phyloP scores from a whole-genome alignment of 2,797 vertebrate species.

The Neostethus bicornis region DNA sequence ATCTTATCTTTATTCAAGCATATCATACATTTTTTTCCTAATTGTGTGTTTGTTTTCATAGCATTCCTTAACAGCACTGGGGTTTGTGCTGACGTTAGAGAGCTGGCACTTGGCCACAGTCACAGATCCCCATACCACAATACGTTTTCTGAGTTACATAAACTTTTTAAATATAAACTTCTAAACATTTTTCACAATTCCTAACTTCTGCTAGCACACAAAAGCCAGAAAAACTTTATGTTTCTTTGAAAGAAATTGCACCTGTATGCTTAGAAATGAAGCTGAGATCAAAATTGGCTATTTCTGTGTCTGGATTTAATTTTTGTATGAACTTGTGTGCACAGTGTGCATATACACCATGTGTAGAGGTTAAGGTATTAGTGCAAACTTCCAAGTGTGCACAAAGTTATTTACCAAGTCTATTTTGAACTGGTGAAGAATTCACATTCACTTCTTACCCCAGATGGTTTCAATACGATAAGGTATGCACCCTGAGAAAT shows the following conservation, averaged over 20 bases:
- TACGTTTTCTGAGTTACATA: not conserved
- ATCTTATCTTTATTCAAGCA: not conserved
- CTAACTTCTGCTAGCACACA: too few relatives aligned
- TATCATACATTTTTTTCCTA: not conserved
- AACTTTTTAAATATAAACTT: not conserved
- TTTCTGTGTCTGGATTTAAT: not conserved
- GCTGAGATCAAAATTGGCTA: not conserved
- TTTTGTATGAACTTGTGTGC: not conserved
- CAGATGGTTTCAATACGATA: slow-evolving; percentile 72
- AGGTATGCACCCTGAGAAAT: slow-evolving; percentile 66
- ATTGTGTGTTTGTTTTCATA: not conserved
- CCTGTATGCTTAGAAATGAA: slow-evolving; percentile 3
- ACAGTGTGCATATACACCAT: not conserved
- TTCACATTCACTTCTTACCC: slow-evolving; percentile 52
- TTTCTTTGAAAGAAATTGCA: not conserved
- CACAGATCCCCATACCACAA: slow-evolving; percentile 5
- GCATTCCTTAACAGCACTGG: slow-evolving; percentile 3
- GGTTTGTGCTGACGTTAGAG: slow-evolving; percentile 17
- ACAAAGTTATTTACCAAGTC: slow-evolving; percentile 4
- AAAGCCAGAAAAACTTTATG: too few relatives aligned
- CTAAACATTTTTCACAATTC: not conserved
- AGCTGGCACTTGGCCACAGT: slow-evolving; percentile 14
- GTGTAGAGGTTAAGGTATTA: not conserved
- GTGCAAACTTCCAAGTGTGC: not conserved
- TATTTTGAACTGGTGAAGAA: slow-evolving; percentile 30